Conservation (phyloP, 2,113 vertebrate species). For the Cardinalis cardinalis region DNA sequence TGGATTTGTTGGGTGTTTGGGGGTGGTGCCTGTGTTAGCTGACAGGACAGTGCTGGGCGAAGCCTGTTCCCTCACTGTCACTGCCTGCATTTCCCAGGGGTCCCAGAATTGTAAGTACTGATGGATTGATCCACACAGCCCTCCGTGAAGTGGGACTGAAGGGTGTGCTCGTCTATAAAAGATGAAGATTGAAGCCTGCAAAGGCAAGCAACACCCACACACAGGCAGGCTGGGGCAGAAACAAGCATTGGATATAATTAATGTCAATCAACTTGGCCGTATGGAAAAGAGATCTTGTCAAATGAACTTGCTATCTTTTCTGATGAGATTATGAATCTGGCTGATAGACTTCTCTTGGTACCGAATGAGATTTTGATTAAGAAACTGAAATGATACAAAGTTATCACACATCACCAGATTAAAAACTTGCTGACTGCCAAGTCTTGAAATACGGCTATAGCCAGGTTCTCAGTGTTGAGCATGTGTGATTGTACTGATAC, state of each 20-base stretch:
- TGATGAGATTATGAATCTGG: not conserved
- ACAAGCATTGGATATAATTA: conserved; percentile 3
- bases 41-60: not conserved
- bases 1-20: not conserved
- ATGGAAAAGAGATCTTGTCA: conserved; percentile 29
- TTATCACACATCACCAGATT: not conserved
- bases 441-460: not conserved
- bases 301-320: conserved; percentile 29
- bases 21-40: not conserved
- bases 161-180: not conserved
- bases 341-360: not conserved
- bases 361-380: not conserved
- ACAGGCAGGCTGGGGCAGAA: not conserved
- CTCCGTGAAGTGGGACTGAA: not conserved
- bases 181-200: not conserved
- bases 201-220: not conserved
- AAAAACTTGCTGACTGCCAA: not conserved
- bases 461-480: not conserved
- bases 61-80: not conserved
- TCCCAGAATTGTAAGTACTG: not conserved
- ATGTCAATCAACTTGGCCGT: conserved; percentile 20
- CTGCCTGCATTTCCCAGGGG: not conserved
- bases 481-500: not conserved
- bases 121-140: accelerated
- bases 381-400: not conserved